phyloP scores from a whole-genome alignment of 2,113 vertebrate species.

The Cephalophus harveyi region DNA sequence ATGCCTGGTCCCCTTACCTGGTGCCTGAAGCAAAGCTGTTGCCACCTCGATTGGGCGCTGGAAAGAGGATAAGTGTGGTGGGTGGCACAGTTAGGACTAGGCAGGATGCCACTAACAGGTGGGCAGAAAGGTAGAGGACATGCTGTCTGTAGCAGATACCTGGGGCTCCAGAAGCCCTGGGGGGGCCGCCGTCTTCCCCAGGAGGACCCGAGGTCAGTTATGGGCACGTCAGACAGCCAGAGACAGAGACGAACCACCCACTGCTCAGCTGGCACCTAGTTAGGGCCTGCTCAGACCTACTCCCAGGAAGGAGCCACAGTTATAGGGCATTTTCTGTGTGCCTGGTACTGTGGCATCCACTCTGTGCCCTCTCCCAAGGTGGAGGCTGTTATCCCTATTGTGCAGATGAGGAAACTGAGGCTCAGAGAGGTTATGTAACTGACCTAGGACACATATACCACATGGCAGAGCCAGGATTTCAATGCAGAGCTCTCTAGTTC shows the following conservation, averaged over 20 bases:
- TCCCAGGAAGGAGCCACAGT: neutral
- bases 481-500: neutral
- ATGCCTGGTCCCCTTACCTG: neutral
- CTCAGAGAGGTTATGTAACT: neutral
- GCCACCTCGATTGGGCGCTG: neutral
- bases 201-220: neutral
- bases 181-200: fast-evolving
- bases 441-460: neutral
- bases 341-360: neutral
- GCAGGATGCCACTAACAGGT: neutral
- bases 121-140: neutral
- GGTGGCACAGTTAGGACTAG: neutral
- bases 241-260: neutral
- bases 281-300: neutral
- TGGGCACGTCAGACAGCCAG: neutral
- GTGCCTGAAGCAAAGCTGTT: neutral
- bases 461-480: neutral
- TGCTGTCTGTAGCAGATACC: neutral
- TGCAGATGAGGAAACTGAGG: neutral
- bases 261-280: neutral
- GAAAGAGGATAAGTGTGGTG: neutral
- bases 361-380: neutral
- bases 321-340: neutral
- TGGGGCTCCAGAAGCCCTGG: neutral
- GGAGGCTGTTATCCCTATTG: neutral